phyloP scores from a whole-genome alignment of 1,140 invertebrate species.

The Drosophila funebris region DNA sequence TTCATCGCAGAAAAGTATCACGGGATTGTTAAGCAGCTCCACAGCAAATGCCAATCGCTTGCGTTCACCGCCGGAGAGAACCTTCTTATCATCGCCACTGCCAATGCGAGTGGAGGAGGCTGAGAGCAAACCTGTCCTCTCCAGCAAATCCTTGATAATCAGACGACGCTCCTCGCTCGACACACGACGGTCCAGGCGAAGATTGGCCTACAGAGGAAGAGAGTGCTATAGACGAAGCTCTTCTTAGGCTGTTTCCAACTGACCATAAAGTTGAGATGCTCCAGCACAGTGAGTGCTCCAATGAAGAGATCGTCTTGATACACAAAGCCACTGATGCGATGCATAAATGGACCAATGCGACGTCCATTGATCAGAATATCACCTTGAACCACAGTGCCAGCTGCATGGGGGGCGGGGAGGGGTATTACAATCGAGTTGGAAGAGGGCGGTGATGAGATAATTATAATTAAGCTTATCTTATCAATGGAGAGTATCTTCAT shows the following conservation, averaged over 20 bases:
- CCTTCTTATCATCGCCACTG: constrained; percentile 88
- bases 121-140: constrained; percentile 89
- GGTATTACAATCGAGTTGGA: no score
- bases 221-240: no score
- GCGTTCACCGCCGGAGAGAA: constrained; percentile 96
- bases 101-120: constrained; percentile 91
- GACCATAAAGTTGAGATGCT: constrained; percentile 96
- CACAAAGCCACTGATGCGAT: constrained; percentile 94
- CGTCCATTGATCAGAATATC: constrained; percentile 90
- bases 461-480: constrained; percentile 26
- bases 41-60: constrained; percentile 96
- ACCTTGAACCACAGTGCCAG: constrained; percentile 89
- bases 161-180: constrained; percentile 85
- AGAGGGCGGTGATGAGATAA: constrained; percentile 11
- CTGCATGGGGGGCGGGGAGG: constrained; percentile 84
- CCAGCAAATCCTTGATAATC: constrained; percentile 89
- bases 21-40: constrained; percentile 96
- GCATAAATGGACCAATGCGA: constrained; percentile 89
- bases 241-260: not conserved
- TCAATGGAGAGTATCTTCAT: constrained; percentile 14
- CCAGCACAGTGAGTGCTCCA: constrained; percentile 92
- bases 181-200: constrained; percentile 90
- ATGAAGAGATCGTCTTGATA: constrained; percentile 97
- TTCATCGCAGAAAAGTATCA: constrained; percentile 97
- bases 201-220: constrained; percentile 87